Conservation (phyloP, 2,888 invertebrate species). For the Hirtodrosophila confusa region DNA sequence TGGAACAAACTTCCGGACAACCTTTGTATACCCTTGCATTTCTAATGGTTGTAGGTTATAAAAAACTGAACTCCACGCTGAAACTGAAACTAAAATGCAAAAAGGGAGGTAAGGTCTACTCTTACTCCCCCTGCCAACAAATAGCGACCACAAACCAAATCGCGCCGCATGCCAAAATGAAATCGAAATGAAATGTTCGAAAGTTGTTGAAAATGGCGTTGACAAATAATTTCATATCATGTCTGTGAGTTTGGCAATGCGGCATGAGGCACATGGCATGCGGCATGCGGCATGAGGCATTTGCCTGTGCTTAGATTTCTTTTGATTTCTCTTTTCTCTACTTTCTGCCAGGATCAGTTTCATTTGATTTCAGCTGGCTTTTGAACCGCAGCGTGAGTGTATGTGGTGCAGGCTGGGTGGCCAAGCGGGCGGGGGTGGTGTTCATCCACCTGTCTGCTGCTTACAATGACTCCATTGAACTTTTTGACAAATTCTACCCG, state of each 20-base stretch:
- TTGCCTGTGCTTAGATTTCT: constrained; percentile 46
- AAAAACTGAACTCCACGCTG: constrained; percentile 12
- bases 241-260: constrained; percentile 54
- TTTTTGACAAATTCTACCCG: constrained; percentile 65
- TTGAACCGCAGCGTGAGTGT: constrained; percentile 47
- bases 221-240: constrained; percentile 79
- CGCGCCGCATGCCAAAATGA: constrained; percentile 61
- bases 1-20: no score
- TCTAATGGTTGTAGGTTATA: no score
- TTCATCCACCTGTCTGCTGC: constrained; percentile 59
- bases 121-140: constrained; percentile 1
- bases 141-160: constrained; percentile 17
- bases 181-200: constrained; percentile 74
- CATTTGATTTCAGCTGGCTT: constrained; percentile 52
- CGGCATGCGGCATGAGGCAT: constrained; percentile 11
- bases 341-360: constrained; percentile 29
- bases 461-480: constrained; percentile 46
- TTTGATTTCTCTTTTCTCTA: constrained; percentile 30
- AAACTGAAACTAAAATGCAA: constrained; percentile 53
- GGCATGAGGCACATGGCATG: background rate
- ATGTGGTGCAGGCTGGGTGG: constrained; percentile 9
- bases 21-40: no score
- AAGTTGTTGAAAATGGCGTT: constrained; percentile 77
- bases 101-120: constrained; percentile 7
- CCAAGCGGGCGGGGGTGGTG: background rate